Evolutionary conservation across 92 coral and sea anemone genomes (phyloP).

Genomic region (Hydrozoanthus gracilis): DNA sequence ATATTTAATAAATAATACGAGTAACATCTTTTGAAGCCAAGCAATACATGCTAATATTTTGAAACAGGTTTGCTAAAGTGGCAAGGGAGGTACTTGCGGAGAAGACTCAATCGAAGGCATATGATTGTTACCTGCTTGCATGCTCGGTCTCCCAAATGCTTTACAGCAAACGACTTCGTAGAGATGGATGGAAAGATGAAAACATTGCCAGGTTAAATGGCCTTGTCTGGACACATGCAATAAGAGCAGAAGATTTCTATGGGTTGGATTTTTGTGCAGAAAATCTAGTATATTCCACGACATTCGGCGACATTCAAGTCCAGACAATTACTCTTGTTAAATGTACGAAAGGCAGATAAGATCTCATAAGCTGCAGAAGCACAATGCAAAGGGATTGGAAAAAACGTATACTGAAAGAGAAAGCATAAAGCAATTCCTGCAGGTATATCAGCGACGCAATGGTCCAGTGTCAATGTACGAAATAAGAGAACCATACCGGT

Average conservation of each 20-base stretch:
- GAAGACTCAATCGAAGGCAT: constrained; percentile 68
- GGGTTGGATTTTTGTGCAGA: constrained; percentile 70
- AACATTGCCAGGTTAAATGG: constrained; percentile 52
- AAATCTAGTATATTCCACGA: constrained; percentile 80
- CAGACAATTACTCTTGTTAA: constrained; percentile 81
- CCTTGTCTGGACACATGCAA: constrained; percentile 74
- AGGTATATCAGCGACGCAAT: constrained; percentile 42
- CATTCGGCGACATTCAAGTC: constrained; percentile 67
- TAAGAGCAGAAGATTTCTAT: constrained; percentile 76
- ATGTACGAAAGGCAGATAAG: constrained; percentile 70
- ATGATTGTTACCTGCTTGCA: constrained; percentile 61
- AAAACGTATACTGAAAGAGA: constrained; percentile 72
- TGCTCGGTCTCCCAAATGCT: constrained; percentile 67
- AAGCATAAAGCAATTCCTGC: constrained; percentile 53
- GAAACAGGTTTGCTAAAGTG: constrained; percentile 65
- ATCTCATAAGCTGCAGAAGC: constrained; percentile 71
- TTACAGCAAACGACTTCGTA: constrained; percentile 35
- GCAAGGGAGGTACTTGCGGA: constrained; percentile 80
- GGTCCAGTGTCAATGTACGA: constrained; percentile 65
- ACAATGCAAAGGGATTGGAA: constrained; percentile 78
- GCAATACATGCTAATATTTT: too few relatives aligned
- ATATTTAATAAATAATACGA: too few relatives aligned
- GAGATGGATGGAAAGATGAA: constrained; percentile 48
- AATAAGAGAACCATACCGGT: not conserved
- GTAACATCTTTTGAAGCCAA: too few relatives aligned